Base-by-base conservation (phyloP, 2,797 vertebrate species). In the Fundulus diaphanus region DNA sequence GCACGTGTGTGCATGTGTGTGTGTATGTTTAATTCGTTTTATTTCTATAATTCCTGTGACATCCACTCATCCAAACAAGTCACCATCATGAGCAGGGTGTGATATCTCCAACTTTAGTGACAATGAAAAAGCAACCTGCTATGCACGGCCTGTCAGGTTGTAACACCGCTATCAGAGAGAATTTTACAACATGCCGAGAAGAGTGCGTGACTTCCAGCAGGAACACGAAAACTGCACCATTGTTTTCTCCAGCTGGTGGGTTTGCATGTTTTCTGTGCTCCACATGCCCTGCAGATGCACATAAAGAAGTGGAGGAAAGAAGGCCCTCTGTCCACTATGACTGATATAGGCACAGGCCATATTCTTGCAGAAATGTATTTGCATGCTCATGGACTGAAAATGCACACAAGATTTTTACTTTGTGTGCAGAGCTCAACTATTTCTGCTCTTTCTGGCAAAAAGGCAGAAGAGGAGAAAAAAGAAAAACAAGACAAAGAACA, bases 281-380 rank as follows among this genome's bases (percentile, higher is more conserved):
- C 92, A 93, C 89, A 93, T 94, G 94, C 84, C 88, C 84, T 73
- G 69, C 93, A 94, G 90, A 96, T 94, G 92, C 88, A 93, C 87
- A 87, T 81, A 82, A 81, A 73, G 59, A 68, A 73, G 80, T 73
- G 70, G 18, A 71, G 77, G 83, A 74, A 71, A 66, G 71, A 80
- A 77, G 72, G 65, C 66, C 76, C 72, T 78, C 67, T 72, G 72
- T 78, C 85, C 82, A 73, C 73, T 88, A 51, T 74, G 67, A 51
- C 65, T 73, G 72, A 83, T 78, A 74, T 76, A 74, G 46, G 22
- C 65, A 51, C 57, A 12, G 68, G 22, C 81, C 63, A 84, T 73
- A 59, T 77, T 54, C 67, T 83, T 72, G 81, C 78, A 86, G 65
- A 74, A 27, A 82, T 46, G 57, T 71, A 49, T 83, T 86, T 68